A percentile compares a stretch with the other conserved stretches of the same genome.
phyloP scores from a whole-genome alignment of 2,797 vertebrate genomes.

The Amniataba percoides region DNA sequence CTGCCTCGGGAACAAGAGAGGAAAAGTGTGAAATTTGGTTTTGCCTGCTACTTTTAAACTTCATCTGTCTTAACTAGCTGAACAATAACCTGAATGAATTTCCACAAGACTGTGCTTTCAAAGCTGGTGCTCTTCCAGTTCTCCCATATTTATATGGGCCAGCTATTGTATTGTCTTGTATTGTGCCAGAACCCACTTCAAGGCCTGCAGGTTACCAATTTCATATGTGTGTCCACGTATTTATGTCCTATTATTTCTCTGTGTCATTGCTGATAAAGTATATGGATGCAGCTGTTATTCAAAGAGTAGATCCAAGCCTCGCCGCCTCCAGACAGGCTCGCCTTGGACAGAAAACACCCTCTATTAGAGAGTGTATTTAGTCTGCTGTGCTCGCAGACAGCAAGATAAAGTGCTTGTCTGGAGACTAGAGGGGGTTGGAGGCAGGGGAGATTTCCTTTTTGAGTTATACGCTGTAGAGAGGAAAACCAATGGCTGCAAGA shows the following conservation, averaged over 20 bases:
- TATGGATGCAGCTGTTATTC: slow-evolving; percentile 44
- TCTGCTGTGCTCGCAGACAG: slow-evolving; percentile 69
- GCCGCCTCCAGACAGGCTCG: slow-evolving; percentile 57
- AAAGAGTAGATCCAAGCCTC: slow-evolving; percentile 55
- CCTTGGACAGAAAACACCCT: slow-evolving; percentile 48
- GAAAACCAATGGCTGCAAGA: slow-evolving; percentile 51
- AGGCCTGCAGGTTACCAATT: slow-evolving; percentile 13
- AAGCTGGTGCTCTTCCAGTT: slow-evolving; percentile 11
- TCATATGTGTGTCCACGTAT: slow-evolving; percentile 25
- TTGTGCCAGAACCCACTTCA: slow-evolving; percentile 19
- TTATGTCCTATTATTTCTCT: slow-evolving; percentile 48
- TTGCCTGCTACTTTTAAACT: slow-evolving; percentile 15
- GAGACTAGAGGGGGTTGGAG: slow-evolving; percentile 57
- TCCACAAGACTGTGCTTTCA: slow-evolving; percentile 8
- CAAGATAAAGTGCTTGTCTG: slow-evolving; percentile 73
- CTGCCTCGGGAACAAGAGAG: background rate
- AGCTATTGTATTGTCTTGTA: too few relatives aligned
- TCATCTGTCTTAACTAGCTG: slow-evolving; percentile 13
- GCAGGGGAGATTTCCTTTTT: slow-evolving; percentile 67
- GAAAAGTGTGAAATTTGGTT: slow-evolving; percentile 21
- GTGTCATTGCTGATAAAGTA: slow-evolving; percentile 57
- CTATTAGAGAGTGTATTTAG: slow-evolving; percentile 74
- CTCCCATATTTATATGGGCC: slow-evolving; percentile 17
- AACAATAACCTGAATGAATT: slow-evolving; percentile 9
- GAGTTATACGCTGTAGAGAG: slow-evolving; percentile 60